Percentiles rank a stretch among this genome's conserved stretches.
Conservation (phyloP, 2,888 invertebrate genomes). For the Rhamnusium bicolor region DNA sequence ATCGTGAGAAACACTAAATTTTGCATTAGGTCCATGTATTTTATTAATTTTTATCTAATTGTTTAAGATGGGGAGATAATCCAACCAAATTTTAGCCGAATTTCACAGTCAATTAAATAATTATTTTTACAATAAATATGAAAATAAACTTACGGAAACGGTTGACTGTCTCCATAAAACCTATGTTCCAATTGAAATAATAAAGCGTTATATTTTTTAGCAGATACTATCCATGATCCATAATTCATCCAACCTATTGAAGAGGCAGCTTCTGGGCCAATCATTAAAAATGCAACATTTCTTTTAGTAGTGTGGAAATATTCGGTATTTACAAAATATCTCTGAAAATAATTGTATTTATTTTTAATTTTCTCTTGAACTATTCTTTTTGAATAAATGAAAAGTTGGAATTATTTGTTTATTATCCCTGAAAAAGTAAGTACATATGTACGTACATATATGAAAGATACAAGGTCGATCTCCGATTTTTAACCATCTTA, state of each 20-base stretch:
- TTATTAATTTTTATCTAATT: neutral
- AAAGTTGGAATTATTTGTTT: no score
- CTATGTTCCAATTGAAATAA: slow-evolving; percentile 40
- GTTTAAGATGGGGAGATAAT: no score
- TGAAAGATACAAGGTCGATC: no score
- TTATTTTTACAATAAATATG: neutral
- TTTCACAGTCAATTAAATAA: no score
- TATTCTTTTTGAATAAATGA: no score
- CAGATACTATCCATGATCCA: slow-evolving; percentile 24
- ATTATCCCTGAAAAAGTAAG: no score
- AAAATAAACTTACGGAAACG: slow-evolving; percentile 25
- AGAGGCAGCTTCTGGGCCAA: slow-evolving; percentile 29
- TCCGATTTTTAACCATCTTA: no score
- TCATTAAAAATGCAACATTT: slow-evolving; percentile 33
- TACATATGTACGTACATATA: no score
- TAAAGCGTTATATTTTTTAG: slow-evolving; percentile 28
- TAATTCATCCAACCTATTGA: slow-evolving; percentile 8
- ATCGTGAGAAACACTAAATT: no score
- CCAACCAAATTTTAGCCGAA: no score
- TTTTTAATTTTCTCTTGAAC: neutral
- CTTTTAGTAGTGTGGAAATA: slow-evolving; percentile 4
- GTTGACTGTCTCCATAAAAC: slow-evolving; percentile 38
- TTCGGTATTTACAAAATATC: slow-evolving; percentile 32
- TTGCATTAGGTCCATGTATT: no score
- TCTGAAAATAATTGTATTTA: slow-evolving; percentile 20